A percentile compares a stretch with the other conserved stretches of the same genome.
Evolutionary conservation across 2,888 invertebrate genomes (phyloP).

Genomic region (Itoplectis maculator): DNA sequence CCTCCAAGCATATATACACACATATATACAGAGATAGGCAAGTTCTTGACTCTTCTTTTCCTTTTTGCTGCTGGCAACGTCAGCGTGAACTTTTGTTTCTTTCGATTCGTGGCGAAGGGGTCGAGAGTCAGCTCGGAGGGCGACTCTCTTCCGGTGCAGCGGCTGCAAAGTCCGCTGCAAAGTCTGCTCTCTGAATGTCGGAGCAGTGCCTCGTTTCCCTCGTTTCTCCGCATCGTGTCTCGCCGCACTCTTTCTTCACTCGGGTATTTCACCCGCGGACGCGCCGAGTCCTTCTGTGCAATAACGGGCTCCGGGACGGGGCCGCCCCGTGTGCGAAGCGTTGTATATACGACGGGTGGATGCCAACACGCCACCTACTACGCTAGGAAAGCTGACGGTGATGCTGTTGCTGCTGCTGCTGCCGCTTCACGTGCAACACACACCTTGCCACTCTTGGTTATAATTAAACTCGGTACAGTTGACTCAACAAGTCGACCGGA

Average conservation of each 20-base stretch:
- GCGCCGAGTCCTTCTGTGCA: conserved; percentile 58
- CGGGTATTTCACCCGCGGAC: conserved; percentile 45
- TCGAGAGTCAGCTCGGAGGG: neutral
- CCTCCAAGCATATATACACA: neutral
- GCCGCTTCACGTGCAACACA: conserved; percentile 52
- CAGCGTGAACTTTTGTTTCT: conserved; percentile 28
- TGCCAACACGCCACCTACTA: conserved; percentile 71
- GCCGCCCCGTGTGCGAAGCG: conserved; percentile 50
- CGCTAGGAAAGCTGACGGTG: conserved; percentile 58
- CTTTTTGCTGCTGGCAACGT: conserved; percentile 1
- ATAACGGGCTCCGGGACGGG: conserved; percentile 61
- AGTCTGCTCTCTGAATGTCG: neutral
- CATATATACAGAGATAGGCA: neutral
- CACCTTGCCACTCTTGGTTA: conserved; percentile 53
- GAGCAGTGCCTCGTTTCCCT: conserved; percentile 21
- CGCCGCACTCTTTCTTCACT: conserved; percentile 29
- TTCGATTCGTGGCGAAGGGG: conserved; percentile 9
- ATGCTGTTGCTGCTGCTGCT: conserved; percentile 35
- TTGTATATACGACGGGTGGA: conserved; percentile 51
- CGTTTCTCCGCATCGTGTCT: conserved; percentile 44
- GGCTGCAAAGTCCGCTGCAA: neutral
- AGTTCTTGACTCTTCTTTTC: conserved; percentile 2
- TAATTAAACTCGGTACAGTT: conserved; percentile 70
- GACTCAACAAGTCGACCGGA: conserved; percentile 46
- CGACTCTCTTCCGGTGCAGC: conserved; percentile 26